phyloP scores from a whole-genome alignment of 2,113 vertebrate genomes.

The Corapipo altera region DNA sequence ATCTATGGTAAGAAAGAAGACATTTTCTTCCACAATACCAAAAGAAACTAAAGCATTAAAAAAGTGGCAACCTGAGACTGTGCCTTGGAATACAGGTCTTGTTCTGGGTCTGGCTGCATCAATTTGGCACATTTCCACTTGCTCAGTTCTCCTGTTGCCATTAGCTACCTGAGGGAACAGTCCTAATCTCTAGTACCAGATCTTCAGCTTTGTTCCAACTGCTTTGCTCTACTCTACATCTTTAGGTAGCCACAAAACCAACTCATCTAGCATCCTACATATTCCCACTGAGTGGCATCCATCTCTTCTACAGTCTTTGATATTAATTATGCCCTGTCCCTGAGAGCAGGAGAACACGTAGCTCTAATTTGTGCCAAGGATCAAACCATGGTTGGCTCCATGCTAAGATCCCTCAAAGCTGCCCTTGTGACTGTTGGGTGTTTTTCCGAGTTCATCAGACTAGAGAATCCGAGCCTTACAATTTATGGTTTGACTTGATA shows the following conservation, averaged over 20 bases:
- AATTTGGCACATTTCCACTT: neutral
- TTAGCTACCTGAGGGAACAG: neutral
- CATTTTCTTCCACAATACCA: neutral
- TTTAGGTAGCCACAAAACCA: neutral
- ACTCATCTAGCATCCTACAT: neutral
- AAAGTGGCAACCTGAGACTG: neutral
- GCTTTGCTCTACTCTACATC: neutral
- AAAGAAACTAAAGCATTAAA: neutral
- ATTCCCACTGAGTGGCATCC: neutral
- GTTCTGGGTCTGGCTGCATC: neutral
- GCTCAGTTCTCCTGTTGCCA: neutral
- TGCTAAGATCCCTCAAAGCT: neutral
- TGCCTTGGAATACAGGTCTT: neutral
- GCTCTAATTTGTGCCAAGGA: neutral
- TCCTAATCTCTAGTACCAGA: neutral
- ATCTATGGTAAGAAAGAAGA: neutral
- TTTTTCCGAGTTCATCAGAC: neutral
- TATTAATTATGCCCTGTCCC: neutral
- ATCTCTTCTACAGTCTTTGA: neutral
- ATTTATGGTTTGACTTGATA: neutral
- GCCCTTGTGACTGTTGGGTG: neutral
- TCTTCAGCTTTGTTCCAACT: neutral
- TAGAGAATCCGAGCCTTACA: neutral
- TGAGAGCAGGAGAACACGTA: neutral
- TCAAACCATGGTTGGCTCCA: rapidly evolving